Conservation (phyloP, 2,888 invertebrate species). For the Meandrusa payeni region DNA sequence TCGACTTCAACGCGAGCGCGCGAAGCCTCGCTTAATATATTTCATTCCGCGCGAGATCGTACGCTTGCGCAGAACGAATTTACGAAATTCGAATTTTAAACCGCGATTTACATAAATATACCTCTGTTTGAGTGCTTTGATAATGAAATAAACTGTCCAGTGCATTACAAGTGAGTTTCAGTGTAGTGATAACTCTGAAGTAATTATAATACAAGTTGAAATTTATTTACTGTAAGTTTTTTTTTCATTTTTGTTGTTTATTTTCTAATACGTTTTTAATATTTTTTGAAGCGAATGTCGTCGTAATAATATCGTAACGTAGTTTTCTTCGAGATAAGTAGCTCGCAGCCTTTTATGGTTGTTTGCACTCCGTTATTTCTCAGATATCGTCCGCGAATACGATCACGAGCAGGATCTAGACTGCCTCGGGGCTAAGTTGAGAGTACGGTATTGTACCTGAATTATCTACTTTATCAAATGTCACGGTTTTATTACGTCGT, state of each 20-base stretch:
- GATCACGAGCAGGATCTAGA: slow-evolving; percentile 37
- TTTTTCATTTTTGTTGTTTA: slow-evolving; percentile 20
- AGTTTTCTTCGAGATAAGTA: slow-evolving; percentile 34
- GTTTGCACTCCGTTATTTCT: slow-evolving; percentile 40
- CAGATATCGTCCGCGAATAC: slow-evolving; percentile 37
- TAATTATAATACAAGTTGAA: slow-evolving; percentile 1
- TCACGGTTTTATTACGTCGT: slow-evolving; percentile 8
- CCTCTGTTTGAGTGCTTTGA: slow-evolving; percentile 36
- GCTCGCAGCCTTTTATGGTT: slow-evolving; percentile 33
- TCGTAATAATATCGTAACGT: slow-evolving; percentile 24
- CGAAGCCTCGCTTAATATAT: slow-evolving; percentile 36
- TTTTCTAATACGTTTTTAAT: slow-evolving; percentile 19
- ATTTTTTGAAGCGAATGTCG: slow-evolving; percentile 25
- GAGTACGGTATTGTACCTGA: slow-evolving; percentile 31
- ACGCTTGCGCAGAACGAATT: slow-evolving; percentile 46
- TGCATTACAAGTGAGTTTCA: slow-evolving; percentile 37
- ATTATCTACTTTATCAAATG: slow-evolving; percentile 17
- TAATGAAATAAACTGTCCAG: slow-evolving; percentile 39
- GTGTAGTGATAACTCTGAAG: slow-evolving; percentile 31
- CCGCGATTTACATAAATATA: slow-evolving; percentile 27
- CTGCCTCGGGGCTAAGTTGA: slow-evolving; percentile 34
- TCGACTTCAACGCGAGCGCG: slow-evolving; percentile 47
- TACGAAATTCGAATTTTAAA: slow-evolving; percentile 40
- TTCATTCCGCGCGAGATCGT: slow-evolving; percentile 68
- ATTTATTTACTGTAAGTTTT: slow-evolving; percentile 18